phyloP scores from a whole-genome alignment of 2,888 invertebrate species.

The Eremobia ochroleuca region DNA sequence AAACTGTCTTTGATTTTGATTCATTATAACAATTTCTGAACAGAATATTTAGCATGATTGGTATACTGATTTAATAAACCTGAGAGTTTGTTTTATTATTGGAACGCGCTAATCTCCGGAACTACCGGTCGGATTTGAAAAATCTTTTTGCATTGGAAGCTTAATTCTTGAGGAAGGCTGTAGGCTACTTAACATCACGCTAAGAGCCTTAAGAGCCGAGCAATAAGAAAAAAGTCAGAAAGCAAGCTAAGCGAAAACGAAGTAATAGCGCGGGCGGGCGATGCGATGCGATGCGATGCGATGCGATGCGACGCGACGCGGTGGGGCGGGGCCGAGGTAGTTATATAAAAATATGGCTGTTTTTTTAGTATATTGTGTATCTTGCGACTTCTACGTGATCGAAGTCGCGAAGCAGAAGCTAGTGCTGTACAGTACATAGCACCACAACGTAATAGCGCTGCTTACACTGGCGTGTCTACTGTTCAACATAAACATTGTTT shows the following conservation, averaged over 20 bases:
- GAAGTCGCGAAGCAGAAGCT: too few relatives aligned
- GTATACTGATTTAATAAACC: not conserved
- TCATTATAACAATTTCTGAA: not conserved
- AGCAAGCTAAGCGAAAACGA: too few relatives aligned
- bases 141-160: too few relatives aligned
- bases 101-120: not conserved
- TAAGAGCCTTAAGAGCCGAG: not conserved
- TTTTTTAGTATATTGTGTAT: not conserved
- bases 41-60: not conserved
- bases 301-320: not conserved
- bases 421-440: not conserved
- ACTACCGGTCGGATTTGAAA: too few relatives aligned
- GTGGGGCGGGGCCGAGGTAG: not conserved
- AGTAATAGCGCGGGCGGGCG: not conserved
- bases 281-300: not conserved
- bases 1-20: constrained; percentile 18
- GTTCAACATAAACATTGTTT: not conserved
- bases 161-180: not conserved
- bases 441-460: not conserved
- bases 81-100: not conserved
- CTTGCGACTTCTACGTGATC: not conserved
- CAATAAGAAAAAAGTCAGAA: not conserved
- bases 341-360: not conserved
- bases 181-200: not conserved
- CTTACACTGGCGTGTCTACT: not conserved